Evolutionary conservation across 2,113 vertebrate genomes (phyloP).

Genomic region (Lipophrys pholis): DNA sequence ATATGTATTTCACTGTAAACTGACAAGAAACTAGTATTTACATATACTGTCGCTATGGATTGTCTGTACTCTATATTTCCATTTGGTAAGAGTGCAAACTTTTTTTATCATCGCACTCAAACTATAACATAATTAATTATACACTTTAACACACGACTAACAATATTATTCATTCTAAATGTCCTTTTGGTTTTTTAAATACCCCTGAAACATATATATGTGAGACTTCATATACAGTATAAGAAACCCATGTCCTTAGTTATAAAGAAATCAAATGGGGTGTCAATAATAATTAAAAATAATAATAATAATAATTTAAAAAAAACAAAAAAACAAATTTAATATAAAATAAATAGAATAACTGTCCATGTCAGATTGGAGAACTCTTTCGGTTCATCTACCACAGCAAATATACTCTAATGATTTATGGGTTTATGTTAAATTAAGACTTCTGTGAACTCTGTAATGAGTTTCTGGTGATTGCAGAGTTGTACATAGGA

Average conservation of each 20-base stretch:
- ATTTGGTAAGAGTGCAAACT: not conserved
- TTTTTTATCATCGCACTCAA: not conserved
- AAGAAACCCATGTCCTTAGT: slow-evolving; percentile 3
- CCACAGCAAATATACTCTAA: slow-evolving; percentile 17
- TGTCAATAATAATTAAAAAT: slow-evolving; percentile 6
- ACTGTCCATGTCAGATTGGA: not conserved
- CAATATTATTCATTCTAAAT: slow-evolving; percentile 8
- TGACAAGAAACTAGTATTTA: slow-evolving; percentile 21
- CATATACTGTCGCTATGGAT: slow-evolving; percentile 14
- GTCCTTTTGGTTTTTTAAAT: slow-evolving; percentile 24
- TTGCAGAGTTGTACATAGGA: slow-evolving; percentile 30
- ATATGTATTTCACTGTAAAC: slow-evolving; percentile 4
- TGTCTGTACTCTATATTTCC: slow-evolving; percentile 20
- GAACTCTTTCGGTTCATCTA: not conserved
- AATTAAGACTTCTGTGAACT: slow-evolving; percentile 1
- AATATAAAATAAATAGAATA: slow-evolving; percentile 14
- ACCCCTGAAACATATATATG: not conserved
- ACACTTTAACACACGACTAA: slow-evolving; percentile 29
- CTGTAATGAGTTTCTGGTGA: slow-evolving; percentile 4
- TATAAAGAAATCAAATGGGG: not conserved
- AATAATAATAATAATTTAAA: not conserved
- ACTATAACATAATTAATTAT: slow-evolving; percentile 20
- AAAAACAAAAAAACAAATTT: not conserved
- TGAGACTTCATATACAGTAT: slow-evolving; percentile 32
- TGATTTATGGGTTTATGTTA: not conserved